Evolutionary conservation across 2,797 vertebrate species (phyloP).

Genomic region (Novumbra hubbsi): DNA sequence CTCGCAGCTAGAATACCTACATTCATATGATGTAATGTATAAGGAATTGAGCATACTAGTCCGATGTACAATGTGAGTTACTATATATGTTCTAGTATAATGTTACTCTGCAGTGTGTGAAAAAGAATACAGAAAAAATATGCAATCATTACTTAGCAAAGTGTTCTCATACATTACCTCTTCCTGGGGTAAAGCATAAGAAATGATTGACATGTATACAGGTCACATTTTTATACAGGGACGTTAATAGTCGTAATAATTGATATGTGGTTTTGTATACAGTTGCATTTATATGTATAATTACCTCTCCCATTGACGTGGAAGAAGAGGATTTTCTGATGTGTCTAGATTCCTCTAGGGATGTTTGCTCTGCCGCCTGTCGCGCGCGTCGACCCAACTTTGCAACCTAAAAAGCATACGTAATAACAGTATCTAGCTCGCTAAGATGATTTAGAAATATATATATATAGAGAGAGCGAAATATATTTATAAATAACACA

Average conservation of each 20-base stretch:
- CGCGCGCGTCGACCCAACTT: slow-evolving; percentile 85
- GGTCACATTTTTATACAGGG: slow-evolving; percentile 13
- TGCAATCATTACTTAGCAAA: slow-evolving; percentile 25
- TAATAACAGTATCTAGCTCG: neutral
- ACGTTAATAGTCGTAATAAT: slow-evolving; percentile 13
- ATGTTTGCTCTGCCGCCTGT: slow-evolving; percentile 67
- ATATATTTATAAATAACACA: neutral
- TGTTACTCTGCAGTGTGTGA: slow-evolving; percentile 35
- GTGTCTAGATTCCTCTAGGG: slow-evolving; percentile 71
- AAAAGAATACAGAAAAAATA: slow-evolving; percentile 39
- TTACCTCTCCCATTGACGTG: slow-evolving; percentile 77
- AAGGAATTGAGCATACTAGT: neutral
- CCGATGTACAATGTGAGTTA: neutral
- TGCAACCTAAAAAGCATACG: slow-evolving; percentile 64
- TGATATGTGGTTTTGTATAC: neutral
- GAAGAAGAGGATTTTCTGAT: slow-evolving; percentile 72
- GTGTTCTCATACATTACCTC: slow-evolving; percentile 49
- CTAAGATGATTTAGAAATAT: too few relatives aligned
- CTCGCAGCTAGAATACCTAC: neutral
- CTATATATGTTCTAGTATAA: slow-evolving; percentile 43
- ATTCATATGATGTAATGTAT: neutral
- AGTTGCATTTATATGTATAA: neutral
- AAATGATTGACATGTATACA: slow-evolving; percentile 50
- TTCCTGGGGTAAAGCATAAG: slow-evolving; percentile 57
- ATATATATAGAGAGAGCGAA: too few relatives aligned